Evolutionary conservation across 35 echinoderm and acorn worm species (phyloP).

Genomic region (Apostichopus parvimensis): DNA sequence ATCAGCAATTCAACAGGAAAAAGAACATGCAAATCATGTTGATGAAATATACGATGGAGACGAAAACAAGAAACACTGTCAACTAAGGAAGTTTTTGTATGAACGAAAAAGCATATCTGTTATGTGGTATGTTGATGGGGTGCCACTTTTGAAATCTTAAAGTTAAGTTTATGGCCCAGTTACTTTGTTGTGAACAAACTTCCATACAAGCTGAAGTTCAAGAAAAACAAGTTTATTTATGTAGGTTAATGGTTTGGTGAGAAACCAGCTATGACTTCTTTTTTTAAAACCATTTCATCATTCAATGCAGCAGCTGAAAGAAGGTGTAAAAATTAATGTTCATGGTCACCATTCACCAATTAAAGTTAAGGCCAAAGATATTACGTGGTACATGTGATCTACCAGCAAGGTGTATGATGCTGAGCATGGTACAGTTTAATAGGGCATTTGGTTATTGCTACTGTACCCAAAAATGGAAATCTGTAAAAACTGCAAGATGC

Average conservation of each 20-base stretch:
- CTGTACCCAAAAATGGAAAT: neutral
- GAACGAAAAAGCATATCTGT: neutral
- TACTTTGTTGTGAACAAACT: slow-evolving; percentile 5
- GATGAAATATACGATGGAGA: neutral
- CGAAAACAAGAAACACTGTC: neutral
- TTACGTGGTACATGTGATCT: slow-evolving; percentile 48
- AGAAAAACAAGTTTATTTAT: neutral
- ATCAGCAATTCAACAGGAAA: no score
- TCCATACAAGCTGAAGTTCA: neutral
- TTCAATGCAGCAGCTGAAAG: neutral
- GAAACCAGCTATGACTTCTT: slow-evolving; percentile 7
- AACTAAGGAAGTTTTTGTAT: neutral
- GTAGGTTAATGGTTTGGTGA: neutral
- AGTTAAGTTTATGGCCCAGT: neutral
- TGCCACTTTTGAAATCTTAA: neutral
- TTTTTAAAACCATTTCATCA: slow-evolving; percentile 2
- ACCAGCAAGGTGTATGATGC: slow-evolving; percentile 5
- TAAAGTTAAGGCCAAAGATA: neutral
- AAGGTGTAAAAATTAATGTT: neutral
- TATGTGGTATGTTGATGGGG: neutral
- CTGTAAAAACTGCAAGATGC: slow-evolving; percentile 20
- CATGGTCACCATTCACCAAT: neutral
- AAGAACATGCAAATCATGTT: no score
- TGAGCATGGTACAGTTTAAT: slow-evolving; percentile 43
- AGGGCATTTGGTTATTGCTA: neutral